Percentiles rank a stretch among this genome's conserved stretches.
Conservation (phyloP, 1,140 invertebrate genomes). For the Anadara kagoshimensis region DNA sequence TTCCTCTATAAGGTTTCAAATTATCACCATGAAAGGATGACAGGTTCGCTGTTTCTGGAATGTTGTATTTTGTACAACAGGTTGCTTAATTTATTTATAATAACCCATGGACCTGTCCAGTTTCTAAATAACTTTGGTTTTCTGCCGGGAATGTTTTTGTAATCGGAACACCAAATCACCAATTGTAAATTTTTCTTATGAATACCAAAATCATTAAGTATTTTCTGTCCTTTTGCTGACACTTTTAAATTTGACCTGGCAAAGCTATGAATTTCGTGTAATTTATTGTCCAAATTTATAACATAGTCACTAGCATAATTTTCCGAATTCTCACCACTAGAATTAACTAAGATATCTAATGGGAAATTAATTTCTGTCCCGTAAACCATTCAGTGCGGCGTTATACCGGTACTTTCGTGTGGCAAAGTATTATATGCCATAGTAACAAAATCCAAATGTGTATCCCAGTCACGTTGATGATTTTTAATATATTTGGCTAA, state of each 20-base stretch:
- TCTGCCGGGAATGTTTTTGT: constrained; percentile 12
- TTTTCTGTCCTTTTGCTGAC: constrained; percentile 21
- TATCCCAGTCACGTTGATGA: constrained; percentile 39
- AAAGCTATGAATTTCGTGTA: constrained; percentile 6
- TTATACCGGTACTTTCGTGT: constrained; percentile 17
- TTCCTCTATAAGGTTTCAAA: constrained; percentile 14
- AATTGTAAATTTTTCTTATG: constrained; percentile 6
- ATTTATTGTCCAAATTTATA: neutral
- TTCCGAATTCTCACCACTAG: too few relatives aligned
- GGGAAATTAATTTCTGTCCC: constrained; percentile 26
- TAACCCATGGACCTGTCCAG: constrained; percentile 35
- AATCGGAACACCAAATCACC: constrained; percentile 37
- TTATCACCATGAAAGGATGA: constrained; percentile 35
- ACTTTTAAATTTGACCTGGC: constrained; percentile 14
- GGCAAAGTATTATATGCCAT: constrained; percentile 23
- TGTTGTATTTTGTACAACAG: constrained; percentile 27
- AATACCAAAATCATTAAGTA: constrained; percentile 14
- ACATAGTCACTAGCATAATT: constrained; percentile 8
- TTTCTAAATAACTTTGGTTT: constrained; percentile 31
- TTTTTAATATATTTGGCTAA: constrained; percentile 3
- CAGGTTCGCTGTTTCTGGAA: constrained; percentile 3
- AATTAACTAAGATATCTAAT: too few relatives aligned
- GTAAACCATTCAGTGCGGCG: constrained; percentile 27
- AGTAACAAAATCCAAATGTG: constrained; percentile 15
- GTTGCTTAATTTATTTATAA: constrained; percentile 27